Conservation (phyloP, 1,140 invertebrate species). For the Ceratosolen solmsi region DNA sequence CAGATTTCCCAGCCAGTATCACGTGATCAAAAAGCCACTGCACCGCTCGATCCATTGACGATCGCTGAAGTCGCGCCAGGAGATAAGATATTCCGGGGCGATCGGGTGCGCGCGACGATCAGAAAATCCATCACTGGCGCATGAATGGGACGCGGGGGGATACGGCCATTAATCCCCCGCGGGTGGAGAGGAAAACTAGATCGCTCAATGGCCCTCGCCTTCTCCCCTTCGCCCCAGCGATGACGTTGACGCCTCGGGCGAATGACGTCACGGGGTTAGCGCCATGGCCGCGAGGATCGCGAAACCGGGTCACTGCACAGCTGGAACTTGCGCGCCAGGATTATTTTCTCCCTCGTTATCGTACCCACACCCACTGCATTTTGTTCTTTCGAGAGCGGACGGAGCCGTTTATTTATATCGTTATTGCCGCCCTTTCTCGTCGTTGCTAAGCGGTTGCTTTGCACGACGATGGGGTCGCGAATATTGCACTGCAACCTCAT, state of each 20-base stretch:
- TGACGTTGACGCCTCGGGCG: slow-evolving; percentile 35
- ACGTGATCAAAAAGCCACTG: too few species aligned
- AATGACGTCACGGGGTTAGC: slow-evolving; percentile 56
- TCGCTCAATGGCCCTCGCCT: slow-evolving; percentile 56
- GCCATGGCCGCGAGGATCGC: slow-evolving; percentile 57
- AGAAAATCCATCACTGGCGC: slow-evolving; percentile 40
- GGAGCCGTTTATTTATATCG: neutral
- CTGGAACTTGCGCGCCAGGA: slow-evolving; percentile 43
- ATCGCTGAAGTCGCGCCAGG: neutral
- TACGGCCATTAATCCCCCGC: slow-evolving; percentile 66
- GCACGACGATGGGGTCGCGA: too few species aligned
- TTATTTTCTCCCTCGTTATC: slow-evolving; percentile 46
- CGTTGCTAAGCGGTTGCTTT: too few species aligned
- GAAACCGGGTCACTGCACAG: slow-evolving; percentile 64
- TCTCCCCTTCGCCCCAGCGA: neutral
- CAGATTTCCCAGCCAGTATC: too few species aligned
- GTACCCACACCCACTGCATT: neutral
- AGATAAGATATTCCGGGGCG: neutral
- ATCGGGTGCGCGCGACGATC: neutral
- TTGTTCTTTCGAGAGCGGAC: neutral
- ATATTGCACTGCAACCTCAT: too few species aligned
- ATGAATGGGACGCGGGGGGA: slow-evolving; percentile 64
- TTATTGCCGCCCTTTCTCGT: too few species aligned
- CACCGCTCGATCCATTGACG: too few species aligned
- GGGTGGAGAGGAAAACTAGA: slow-evolving; percentile 46